phyloP scores from a whole-genome alignment of 2,888 invertebrate species.

The Megalurothrips usitatus region DNA sequence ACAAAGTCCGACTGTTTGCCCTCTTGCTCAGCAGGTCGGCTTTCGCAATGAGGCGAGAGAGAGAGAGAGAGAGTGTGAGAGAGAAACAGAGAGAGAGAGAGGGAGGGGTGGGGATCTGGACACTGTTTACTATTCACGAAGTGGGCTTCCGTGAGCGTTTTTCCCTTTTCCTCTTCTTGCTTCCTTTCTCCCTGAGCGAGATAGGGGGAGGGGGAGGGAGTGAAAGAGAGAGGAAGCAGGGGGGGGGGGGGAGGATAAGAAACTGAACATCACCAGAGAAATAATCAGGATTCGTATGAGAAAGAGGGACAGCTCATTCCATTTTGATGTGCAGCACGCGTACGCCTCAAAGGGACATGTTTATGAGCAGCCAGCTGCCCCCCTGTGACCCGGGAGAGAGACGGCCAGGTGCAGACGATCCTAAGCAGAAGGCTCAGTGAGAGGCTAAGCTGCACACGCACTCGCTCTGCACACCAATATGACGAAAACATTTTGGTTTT shows the following conservation, averaged over 20 bases:
- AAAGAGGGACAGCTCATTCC: neutral
- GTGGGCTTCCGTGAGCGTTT: too few species aligned
- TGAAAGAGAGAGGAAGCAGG: neutral
- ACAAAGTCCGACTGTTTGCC: too few species aligned
- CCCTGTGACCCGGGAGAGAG: too few species aligned
- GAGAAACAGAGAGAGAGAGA: neutral
- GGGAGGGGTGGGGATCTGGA: neutral
- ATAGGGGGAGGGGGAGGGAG: neutral
- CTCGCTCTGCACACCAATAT: too few species aligned
- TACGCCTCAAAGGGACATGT: neutral
- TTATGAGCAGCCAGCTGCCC: neutral
- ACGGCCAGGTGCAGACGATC: too few species aligned
- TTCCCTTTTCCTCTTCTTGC: too few species aligned
- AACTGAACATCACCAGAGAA: too few species aligned
- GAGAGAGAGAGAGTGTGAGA: neutral
- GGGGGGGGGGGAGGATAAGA: neutral
- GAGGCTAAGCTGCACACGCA: too few species aligned
- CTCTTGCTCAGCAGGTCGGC: neutral
- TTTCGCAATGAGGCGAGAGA: neutral
- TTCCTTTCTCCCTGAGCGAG: too few species aligned
- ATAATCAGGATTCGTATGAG: neutral
- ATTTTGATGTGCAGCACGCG: neutral
- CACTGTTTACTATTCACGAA: too few species aligned
- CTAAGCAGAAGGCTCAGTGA: too few species aligned
- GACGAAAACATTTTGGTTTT: too few species aligned